Evolutionary conservation across 92 coral and sea anemone genomes (phyloP), one percentile per base, ranked within the genome.

Genomic region (Paragorgia papillata): DNA sequence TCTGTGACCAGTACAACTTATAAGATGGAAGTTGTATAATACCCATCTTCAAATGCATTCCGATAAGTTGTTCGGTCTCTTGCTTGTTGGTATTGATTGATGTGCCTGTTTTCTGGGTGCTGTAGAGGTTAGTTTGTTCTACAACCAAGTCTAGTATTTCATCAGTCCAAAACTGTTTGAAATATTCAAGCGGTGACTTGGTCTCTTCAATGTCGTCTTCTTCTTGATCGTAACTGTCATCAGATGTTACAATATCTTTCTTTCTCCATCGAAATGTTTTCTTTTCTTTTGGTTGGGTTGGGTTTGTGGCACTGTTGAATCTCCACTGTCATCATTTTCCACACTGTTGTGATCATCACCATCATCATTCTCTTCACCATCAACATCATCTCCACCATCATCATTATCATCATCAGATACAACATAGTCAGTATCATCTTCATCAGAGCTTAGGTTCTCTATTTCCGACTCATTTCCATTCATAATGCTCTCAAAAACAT

Each of bases 1-100:
- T 17, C 68, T 62, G 68, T 39, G 73, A 66, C 73, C 73, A 66
- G 54, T 66, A 66, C 56, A 66, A n/a, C 54, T 66, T 66, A 22
- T 66, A 66, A 0, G 73, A 66, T 18, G 73, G 73, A 39, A 66
- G 74, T n/a, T 66, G 56, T 24, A 66, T 18, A 0, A 66, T 28
- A 66, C 73, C 73, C 73, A 66, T 66, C 73, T 66, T 66, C 55
- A 66, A 9, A 48, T 66, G 73, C 73, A 66, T 66, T 20, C 74
- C 35, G 26, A 44, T 66, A 44, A 66, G 37, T 28, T 66, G 55
- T 66, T 66, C 74, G 9, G 35, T 44, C 24, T 66, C 74, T 26
- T 25, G 27, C 57, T n/a, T n/a, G n/a, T n/a, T n/a, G n/a, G n/a
- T n/a, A n/a, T n/a, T n/a, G n/a, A n/a, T 18, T 66, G 69, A 30